Evolutionary conservation across 2,797 vertebrate species (phyloP).

Genomic region (Steatocranus sp.): DNA sequence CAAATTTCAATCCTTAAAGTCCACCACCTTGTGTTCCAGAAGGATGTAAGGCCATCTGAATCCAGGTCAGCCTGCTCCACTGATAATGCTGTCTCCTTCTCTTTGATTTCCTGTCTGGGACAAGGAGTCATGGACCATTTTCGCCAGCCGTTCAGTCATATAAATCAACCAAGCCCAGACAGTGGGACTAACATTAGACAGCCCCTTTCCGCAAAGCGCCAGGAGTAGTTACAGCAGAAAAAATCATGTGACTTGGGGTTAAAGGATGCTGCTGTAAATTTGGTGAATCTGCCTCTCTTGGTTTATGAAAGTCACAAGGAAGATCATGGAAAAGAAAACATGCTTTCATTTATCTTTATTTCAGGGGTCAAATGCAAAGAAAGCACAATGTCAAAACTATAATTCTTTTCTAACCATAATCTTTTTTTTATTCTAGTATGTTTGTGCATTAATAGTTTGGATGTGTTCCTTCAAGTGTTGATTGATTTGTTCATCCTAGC

Average conservation of each 20-base stretch:
- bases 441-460: neutral
- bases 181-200: constrained; percentile 8
- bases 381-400: neutral
- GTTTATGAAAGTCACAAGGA: neutral
- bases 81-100: constrained; percentile 55
- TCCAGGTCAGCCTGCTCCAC: constrained; percentile 59
- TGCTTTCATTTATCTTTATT: neutral
- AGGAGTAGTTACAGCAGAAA: constrained; percentile 66
- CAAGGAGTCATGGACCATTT: constrained; percentile 61
- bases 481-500: constrained; percentile 77
- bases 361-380: neutral
- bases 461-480: constrained; percentile 63
- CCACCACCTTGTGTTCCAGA: constrained; percentile 6
- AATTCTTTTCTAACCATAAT: neutral
- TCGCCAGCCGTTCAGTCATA: constrained; percentile 46
- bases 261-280: constrained; percentile 75
- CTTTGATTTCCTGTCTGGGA: constrained; percentile 69
- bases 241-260: constrained; percentile 66
- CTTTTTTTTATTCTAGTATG: neutral
- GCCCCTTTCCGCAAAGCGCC: constrained; percentile 49
- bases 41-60: neutral
- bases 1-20: neutral
- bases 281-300: constrained; percentile 45
- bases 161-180: constrained; percentile 68
- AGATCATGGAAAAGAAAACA: neutral